Conservation (phyloP, 2,888 invertebrate species). For the Phytoseiulus persimilis region DNA sequence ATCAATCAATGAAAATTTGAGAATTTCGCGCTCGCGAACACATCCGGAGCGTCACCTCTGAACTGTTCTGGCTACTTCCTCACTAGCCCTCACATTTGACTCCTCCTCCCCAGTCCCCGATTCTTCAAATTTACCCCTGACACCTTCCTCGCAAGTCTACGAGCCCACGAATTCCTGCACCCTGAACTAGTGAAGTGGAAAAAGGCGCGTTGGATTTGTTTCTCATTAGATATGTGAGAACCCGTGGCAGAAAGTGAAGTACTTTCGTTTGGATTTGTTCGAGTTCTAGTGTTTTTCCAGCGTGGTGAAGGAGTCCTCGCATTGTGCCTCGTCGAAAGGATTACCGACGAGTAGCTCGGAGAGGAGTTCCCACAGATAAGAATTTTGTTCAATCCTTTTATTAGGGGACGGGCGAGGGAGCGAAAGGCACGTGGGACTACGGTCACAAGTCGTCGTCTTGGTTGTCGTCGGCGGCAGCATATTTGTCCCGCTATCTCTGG, state of each 20-base stretch:
- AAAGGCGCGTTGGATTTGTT: background rate
- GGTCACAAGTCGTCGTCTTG: too few relatives aligned
- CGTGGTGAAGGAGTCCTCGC: background rate
- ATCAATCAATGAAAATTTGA: background rate
- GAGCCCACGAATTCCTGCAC: background rate
- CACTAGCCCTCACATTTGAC: too few relatives aligned
- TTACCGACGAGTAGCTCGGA: background rate
- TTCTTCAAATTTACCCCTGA: background rate
- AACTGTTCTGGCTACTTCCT: too few relatives aligned
- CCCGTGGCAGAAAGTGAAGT: background rate
- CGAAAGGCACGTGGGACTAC: background rate
- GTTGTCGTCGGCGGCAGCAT: background rate
- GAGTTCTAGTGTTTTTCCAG: background rate
- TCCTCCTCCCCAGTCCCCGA: background rate
- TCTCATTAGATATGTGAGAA: slow-evolving; percentile 5
- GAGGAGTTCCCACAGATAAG: slow-evolving; percentile 1
- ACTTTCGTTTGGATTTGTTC: background rate
- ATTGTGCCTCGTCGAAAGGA: background rate
- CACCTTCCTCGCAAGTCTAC: background rate
- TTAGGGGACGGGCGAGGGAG: background rate
- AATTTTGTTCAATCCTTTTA: background rate
- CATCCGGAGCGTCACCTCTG: background rate
- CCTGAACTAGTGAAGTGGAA: background rate
- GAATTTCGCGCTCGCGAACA: background rate
- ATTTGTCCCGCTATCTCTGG: background rate